A percentile compares a stretch with the other conserved stretches of the same genome.
phyloP scores from a whole-genome alignment of 1,140 invertebrate genomes.

The Chlorops oryzae region DNA sequence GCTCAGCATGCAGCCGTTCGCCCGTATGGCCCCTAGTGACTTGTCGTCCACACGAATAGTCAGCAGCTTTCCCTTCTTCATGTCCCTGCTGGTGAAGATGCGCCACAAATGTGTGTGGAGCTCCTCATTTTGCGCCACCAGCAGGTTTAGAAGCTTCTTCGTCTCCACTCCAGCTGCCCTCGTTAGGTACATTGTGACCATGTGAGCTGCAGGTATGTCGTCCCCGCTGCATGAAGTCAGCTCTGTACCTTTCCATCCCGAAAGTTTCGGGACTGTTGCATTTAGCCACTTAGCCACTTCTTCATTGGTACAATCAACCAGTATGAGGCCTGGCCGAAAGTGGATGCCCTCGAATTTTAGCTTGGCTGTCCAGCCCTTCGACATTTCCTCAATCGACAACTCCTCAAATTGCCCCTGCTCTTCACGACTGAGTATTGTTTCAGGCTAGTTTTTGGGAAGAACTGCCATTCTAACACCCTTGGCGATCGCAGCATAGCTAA shows the following conservation, averaged over 20 bases:
- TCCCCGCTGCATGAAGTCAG: conserved; percentile 2
- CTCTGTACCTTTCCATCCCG: conserved; percentile 1
- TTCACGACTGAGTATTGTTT: no score
- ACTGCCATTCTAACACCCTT: no score
- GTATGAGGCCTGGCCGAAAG: neutral
- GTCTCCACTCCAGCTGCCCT: conserved; percentile 4
- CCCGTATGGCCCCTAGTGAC: neutral
- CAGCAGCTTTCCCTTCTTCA: conserved; percentile 1
- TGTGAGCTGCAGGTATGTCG: conserved; percentile 1
- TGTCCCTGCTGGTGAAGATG: neutral
- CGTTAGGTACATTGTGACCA: conserved; percentile 4
- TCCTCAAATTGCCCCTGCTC: no score
- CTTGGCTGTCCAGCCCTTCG: no score
- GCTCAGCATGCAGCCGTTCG: neutral
- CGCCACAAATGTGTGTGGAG: conserved; percentile 4
- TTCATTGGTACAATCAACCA: conserved; percentile 7
- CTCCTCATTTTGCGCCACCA: conserved; percentile 6
- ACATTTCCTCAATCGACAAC: no score
- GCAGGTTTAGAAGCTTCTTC: neutral
- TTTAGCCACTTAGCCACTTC: conserved; percentile 2
- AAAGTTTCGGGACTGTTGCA: neutral
- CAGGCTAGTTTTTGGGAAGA: no score
- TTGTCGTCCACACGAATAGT: conserved; percentile 5
- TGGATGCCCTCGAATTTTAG: conserved; percentile 9
- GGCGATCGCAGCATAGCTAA: no score